phyloP scores from a whole-genome alignment of 2,888 invertebrate species.

The Calliscelio sp. region DNA sequence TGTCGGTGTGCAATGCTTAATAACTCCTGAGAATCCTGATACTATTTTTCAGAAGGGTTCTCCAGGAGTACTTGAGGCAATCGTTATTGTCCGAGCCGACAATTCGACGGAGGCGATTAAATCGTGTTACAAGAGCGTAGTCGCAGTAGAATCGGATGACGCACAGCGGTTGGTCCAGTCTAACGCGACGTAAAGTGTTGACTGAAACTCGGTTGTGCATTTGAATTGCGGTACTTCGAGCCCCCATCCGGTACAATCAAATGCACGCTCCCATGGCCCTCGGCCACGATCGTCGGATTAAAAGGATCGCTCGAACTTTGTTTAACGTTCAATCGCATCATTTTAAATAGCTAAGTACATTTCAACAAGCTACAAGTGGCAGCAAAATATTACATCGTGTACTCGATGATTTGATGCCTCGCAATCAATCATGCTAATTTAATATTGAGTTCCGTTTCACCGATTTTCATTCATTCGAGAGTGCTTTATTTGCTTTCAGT shows the following conservation, averaged over 20 bases:
- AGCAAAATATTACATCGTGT: conserved; percentile 52
- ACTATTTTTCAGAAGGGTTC: conserved; percentile 66
- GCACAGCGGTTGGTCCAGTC: conserved; percentile 74
- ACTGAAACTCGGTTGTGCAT: conserved; percentile 80
- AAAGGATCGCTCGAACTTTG: conserved; percentile 74
- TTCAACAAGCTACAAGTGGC: conserved; percentile 64
- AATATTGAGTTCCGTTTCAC: conserved; percentile 32
- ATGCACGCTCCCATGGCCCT: conserved; percentile 71
- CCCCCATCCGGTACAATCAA: conserved; percentile 78
- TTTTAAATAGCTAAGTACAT: conserved; percentile 66
- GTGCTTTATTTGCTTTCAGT: too few relatives aligned
- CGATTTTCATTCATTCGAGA: too few relatives aligned
- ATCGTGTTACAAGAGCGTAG: conserved; percentile 64
- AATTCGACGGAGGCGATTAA: conserved; percentile 71
- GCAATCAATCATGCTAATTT: conserved; percentile 50
- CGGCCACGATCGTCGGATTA: conserved; percentile 71
- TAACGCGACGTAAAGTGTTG: conserved; percentile 71
- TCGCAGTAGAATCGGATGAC: conserved; percentile 73
- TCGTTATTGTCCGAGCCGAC: conserved; percentile 69
- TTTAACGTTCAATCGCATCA: conserved; percentile 69
- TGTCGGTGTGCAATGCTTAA: conserved; percentile 41
- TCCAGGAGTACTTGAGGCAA: conserved; percentile 62
- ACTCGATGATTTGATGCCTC: conserved; percentile 49
- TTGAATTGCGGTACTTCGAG: conserved; percentile 78
- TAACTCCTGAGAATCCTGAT: conserved; percentile 65